phyloP scores from a whole-genome alignment of 2,113 vertebrate genomes.

The Trematomus loennbergii region DNA sequence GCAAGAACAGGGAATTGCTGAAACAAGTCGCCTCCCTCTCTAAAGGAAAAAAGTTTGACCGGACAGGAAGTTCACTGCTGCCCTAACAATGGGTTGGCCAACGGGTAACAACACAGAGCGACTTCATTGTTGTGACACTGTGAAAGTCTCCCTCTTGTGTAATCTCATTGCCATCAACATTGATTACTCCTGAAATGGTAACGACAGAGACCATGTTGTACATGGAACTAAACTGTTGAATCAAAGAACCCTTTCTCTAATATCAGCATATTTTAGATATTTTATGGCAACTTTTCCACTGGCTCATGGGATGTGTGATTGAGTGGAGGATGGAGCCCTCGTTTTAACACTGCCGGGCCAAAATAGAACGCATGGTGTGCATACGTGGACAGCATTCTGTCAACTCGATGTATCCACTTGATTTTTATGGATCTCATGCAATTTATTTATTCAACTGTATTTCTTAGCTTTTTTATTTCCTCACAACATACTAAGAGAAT shows the following conservation, averaged over 20 bases:
- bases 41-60: slow-evolving; percentile 99
- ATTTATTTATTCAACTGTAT: slow-evolving; percentile 83
- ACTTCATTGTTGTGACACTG: slow-evolving; percentile 82
- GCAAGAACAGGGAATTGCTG: slow-evolving; percentile 97
- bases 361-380: slow-evolving; percentile 69
- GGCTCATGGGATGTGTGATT: slow-evolving; percentile 50
- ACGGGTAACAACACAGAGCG: slow-evolving; percentile 58
- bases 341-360: slow-evolving; percentile 76
- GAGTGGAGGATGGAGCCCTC: slow-evolving; percentile 57
- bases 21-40: slow-evolving; percentile 98
- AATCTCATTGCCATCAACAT: slow-evolving; percentile 65
- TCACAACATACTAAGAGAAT: slow-evolving; percentile 66
- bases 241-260: slow-evolving; percentile 56
- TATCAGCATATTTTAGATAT: slow-evolving; percentile 73
- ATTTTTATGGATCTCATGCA: slow-evolving; percentile 74
- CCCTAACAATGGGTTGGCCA: slow-evolving; percentile 85
- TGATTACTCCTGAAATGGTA: slow-evolving; percentile 52
- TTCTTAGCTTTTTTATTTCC: slow-evolving; percentile 75
- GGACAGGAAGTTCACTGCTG: slow-evolving; percentile 92
- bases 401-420: slow-evolving; percentile 65
- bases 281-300: slow-evolving; percentile 65
- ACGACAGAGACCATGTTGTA: slow-evolving; percentile 64
- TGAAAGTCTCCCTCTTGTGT: slow-evolving; percentile 82
- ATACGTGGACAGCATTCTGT: slow-evolving; percentile 64
- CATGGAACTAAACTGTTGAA: slow-evolving; percentile 67